Evolutionary conservation across 2,888 invertebrate genomes (phyloP), one percentile per base, ranked within the genome.

Genomic region (Zaprionus obscuricornis): DNA sequence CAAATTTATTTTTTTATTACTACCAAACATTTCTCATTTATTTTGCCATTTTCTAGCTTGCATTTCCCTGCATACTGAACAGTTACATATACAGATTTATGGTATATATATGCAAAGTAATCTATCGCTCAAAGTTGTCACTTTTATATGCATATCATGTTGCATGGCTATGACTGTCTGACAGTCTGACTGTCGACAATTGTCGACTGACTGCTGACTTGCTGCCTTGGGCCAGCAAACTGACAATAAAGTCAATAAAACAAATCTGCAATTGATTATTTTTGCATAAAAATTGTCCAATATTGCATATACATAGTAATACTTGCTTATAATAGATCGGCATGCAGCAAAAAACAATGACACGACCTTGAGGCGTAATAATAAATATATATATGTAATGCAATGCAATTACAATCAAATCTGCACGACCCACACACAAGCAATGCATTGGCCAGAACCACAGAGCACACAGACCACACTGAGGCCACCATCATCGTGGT

Each of bases 361-460:
- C 67, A 75, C 76, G 81, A 79, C 83, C 81, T 85, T 81, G 81
- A 76, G 81, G 79, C 85, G 69, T 50, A 71, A 60, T 71, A 45
- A 50, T 59, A 76, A 81, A 60, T 66, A 60, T 1, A 22, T 20
- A 31, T 66, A 64, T 85, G 85, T 85, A 85, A 81, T 81, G 85
- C 79, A 85, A 81, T 81, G 81, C 81, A 81, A 85, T 81, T 81
- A 81, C 85, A 83, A 85, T 70, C 75, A 82, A 71, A 83, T 54
- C 54, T 49, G 64, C 68, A 78, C 79, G 73, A 81, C 81, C 79
- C 85, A 81, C 81, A 81, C 77, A 82, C 46, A 64, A 36, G 18
- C 8, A 40, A 40, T 22, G 17, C 56, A 6, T 16, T 11, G 63
- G 37, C 63, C n/a, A n/a, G 33, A 49, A 2, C 2, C 10, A 31